Base-by-base conservation (phyloP, 2,888 invertebrate species). In the Lasiommata megera region DNA sequence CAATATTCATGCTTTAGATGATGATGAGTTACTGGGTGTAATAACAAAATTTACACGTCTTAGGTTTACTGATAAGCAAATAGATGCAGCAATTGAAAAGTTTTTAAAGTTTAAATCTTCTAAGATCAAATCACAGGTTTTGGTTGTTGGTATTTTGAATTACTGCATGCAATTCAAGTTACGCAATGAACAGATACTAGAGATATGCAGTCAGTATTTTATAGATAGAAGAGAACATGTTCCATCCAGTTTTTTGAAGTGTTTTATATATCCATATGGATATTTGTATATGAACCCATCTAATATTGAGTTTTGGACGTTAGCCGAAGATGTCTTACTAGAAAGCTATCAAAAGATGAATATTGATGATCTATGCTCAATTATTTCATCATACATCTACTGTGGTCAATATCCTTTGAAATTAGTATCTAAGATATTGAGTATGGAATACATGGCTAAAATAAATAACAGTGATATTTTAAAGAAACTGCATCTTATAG, bases 381-480 rank as follows among this genome's bases (percentile, higher is more conserved):
- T 94, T 60, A 76, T 94, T 56, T 78, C 94, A n/a, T 90, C 94
- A 7, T 93, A 93, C 69, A 88, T 94, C 51, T 95, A 93, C 74
- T 71, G 93, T 28, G 88, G 92, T 50, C 92, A 92, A 69, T 92
- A 92, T 78, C 94, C 95, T 5, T 66, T 92, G 3, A 92, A 92
- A 67, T 92, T 94, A 68, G 86, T 92, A 0, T 84, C 89, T 23
- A 92, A 88, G 70, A 80, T 95, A 54, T 93, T 94, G 66, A 92
- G 91, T 63, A 84, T 92, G 9, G 91, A 93, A 62, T 94, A 94
- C 71, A 75, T 94, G 58, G 84, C 91, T n/a, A 90, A 92, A 69
- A 74, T 94, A 34, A 90, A 75, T 60, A 82, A 89, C 66, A 74
- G 82, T 9, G 81, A 79, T 16, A 71, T 77, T 6, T 68, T 91